These are phyloP conservation scores for Xenops minutus DNA, from an alignment of 2,797 vertebrate species.

Conservation along the genomic window DNA sequence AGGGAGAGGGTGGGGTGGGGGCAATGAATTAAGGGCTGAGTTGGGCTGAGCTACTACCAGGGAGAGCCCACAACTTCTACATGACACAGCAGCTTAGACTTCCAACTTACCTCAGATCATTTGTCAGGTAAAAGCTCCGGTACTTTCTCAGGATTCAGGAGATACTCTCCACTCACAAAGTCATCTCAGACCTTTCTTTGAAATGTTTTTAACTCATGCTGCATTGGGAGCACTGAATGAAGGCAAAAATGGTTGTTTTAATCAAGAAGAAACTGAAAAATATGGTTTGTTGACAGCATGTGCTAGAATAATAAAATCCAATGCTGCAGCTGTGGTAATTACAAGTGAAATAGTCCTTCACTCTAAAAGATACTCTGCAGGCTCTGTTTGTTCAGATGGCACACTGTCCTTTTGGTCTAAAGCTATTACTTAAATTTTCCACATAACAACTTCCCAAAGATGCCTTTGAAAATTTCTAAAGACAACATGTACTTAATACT, in stretches of 20 bases:
- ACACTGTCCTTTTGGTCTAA: constrained; percentile 60
- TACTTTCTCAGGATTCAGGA: not conserved
- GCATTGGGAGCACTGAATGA: not conserved
- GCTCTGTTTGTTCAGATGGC: constrained; percentile 77
- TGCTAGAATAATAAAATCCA: not conserved
- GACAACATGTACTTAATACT: constrained; percentile 76
- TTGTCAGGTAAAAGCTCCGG: not conserved
- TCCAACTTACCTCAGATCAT: not conserved
- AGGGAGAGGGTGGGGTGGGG: not conserved
- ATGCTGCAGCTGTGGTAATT: constrained; percentile 8
- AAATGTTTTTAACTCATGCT: not conserved
- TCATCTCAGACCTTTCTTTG: not conserved
- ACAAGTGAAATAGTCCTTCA: constrained; percentile 45
- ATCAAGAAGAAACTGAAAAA: constrained; percentile 32
- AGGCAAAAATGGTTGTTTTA: not conserved
- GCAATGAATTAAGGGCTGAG: not conserved
- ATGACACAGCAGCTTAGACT: not conserved
- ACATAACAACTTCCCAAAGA: constrained; percentile 75
- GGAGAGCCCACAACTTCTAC: not conserved
- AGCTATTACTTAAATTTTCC: constrained; percentile 74
- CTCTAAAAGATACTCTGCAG: constrained; percentile 32
- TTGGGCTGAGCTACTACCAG: not conserved
- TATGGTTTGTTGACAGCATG: constrained; percentile 3
- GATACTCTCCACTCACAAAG: not conserved
- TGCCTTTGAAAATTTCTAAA: constrained; percentile 77